These are phyloP conservation scores for Amphilophus citrinellus DNA, from an alignment of 2,113 vertebrate species.

Conservation along the genomic window DNA sequence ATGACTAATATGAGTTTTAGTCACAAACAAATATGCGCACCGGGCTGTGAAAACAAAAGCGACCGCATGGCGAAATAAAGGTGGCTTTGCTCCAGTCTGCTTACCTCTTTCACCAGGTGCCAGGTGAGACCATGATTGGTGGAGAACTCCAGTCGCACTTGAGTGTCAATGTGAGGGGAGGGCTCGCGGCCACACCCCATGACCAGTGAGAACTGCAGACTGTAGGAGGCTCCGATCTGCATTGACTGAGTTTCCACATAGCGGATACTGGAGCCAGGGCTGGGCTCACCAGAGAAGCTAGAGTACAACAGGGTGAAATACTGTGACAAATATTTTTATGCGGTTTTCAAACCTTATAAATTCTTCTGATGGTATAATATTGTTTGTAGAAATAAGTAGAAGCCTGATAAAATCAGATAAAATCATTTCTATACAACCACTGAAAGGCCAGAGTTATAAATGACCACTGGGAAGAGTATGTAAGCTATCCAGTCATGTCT, in stretches of 20 bases:
- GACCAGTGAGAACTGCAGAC: constrained; percentile 96
- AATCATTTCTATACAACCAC: neutral
- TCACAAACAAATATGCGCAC: constrained; percentile 9
- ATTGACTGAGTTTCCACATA: constrained; percentile 99
- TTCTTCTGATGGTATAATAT: neutral
- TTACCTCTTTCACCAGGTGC: constrained; percentile 98
- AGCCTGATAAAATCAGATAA: neutral
- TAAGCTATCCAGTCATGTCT: neutral
- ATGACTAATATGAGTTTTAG: constrained; percentile 42
- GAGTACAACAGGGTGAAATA: neutral
- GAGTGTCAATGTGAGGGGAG: constrained; percentile 95
- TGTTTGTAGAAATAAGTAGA: neutral
- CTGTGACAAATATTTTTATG: neutral
- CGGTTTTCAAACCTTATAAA: neutral
- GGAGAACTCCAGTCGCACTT: constrained; percentile 97
- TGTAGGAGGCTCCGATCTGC: constrained; percentile 97
- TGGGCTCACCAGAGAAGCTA: constrained; percentile 88
- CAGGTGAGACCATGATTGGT: constrained; percentile 98
- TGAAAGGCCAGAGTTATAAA: neutral
- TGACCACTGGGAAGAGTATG: neutral
- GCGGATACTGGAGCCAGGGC: constrained; percentile 91
- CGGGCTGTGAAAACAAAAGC: neutral
- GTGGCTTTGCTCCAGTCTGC: neutral
- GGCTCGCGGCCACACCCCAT: constrained; percentile 93
- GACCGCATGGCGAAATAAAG: neutral